Evolutionary conservation across 2,888 invertebrate species (phyloP).

Genomic region (Hydrotaea cyrtoneurina): DNA sequence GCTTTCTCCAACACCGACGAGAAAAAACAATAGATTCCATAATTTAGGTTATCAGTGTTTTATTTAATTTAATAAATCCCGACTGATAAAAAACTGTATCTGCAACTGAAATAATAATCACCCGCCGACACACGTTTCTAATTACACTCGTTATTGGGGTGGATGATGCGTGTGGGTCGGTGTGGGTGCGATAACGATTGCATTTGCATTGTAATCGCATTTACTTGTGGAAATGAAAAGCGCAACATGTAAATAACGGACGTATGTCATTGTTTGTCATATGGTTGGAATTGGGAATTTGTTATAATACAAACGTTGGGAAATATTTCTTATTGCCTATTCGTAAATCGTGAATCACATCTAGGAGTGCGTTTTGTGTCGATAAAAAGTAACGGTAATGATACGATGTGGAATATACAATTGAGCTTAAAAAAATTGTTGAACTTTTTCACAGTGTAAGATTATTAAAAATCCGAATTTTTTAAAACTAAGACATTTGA

Average conservation of each 20-base stretch:
- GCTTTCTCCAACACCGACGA: background rate
- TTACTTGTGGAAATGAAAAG: background rate
- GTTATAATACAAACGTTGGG: too few relatives aligned
- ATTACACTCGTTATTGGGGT: background rate
- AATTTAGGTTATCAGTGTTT: slow-evolving; percentile 1
- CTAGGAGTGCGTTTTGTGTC: too few relatives aligned
- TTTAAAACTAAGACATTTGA: too few relatives aligned
- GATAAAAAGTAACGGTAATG: too few relatives aligned
- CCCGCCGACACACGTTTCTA: slow-evolving; percentile 11
- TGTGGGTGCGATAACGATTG: background rate
- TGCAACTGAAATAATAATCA: background rate
- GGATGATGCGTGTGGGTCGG: background rate
- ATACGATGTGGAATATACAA: too few relatives aligned
- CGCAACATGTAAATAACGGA: slow-evolving; percentile 31
- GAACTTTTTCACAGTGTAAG: too few relatives aligned
- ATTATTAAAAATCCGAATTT: too few relatives aligned
- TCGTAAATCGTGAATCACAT: too few relatives aligned
- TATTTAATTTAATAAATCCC: slow-evolving; percentile 4
- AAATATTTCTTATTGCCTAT: too few relatives aligned
- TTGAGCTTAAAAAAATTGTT: too few relatives aligned
- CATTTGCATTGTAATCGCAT: slow-evolving; percentile 14
- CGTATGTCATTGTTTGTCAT: slow-evolving; percentile 10
- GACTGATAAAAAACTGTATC: slow-evolving; percentile 12
- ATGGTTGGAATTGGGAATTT: too few relatives aligned
- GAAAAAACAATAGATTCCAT: background rate